Base-by-base conservation (phyloP, 2,797 vertebrate species). In the Toxotes lorentzi region DNA sequence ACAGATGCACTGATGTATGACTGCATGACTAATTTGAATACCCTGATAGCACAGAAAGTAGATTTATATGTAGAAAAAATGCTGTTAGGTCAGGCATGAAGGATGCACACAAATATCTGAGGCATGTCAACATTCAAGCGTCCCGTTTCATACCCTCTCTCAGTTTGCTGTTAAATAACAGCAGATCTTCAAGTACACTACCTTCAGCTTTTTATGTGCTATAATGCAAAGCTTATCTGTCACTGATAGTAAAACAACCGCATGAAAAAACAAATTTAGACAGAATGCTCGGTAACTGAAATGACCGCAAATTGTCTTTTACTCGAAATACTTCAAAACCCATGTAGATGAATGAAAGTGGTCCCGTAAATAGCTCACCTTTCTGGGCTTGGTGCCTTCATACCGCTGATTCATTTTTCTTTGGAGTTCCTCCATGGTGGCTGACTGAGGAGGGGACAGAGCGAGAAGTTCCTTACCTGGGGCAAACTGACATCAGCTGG, bases 391-490 rank as follows among this genome's bases (percentile, higher is more conserved):
- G 48, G 78, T 83, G 65, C 70, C 87, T 72, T 97, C 97, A 0
- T 94, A 95, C 58, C 83, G 84, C 66, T 94, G 95, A 62, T 70
- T 91, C 43, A 91, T 83, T 56, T 96, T 96, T 89, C 91, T 94
- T 86, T 95, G 95, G 1, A 93, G 81, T 80, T 98, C 96, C 24
- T 97, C 97, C 97, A 99, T 99, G 79, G 63, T 77, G 57, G 61
- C 73, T 16, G 59, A 48, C n/a, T n/a, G 68, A 79, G 58, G 61
- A 79, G 19, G 43, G 14, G 61, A 63, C 9, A 57, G 72, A 30
- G 56, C 45, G 65, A 75, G 59, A 70, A 53, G 57, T 65, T 88
- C 74, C 82, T 76, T 35, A 79, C 76, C 50, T 56, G 38, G 32
- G 51, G 60, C 5, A 1, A 69, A 73, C 27, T 70, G 40, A 64